These are phyloP conservation scores for Sesamia inferens DNA, from an alignment of 2,888 invertebrate genomes.

Conservation along the genomic window DNA sequence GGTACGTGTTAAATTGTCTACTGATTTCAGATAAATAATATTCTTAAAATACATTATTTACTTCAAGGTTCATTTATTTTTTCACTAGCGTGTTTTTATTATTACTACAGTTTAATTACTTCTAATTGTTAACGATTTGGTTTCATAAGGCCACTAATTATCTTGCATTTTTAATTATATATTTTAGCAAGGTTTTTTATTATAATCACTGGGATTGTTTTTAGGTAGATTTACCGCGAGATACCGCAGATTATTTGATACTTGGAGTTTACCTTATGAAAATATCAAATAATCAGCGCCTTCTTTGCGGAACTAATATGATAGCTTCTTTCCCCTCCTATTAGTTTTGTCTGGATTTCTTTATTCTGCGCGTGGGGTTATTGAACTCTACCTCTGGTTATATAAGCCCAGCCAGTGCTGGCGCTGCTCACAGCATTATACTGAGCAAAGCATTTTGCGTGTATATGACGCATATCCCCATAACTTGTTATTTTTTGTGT, in stretches of 20 bases:
- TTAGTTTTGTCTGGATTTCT: neutral
- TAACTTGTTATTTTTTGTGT: neutral
- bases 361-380: neutral
- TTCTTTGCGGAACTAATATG: neutral
- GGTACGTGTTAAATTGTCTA: neutral
- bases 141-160: conserved; percentile 37
- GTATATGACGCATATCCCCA: neutral
- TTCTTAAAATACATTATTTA: neutral
- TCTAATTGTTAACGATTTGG: neutral
- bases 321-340: neutral
- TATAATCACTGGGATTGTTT: neutral
- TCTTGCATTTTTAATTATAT: neutral
- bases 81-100: neutral
- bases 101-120: conserved; percentile 11
- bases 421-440: neutral
- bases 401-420: neutral
- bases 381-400: neutral
- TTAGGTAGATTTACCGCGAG: neutral
- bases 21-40: neutral
- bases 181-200: neutral
- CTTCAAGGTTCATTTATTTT: neutral
- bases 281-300: neutral
- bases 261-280: neutral
- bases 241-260: neutral
- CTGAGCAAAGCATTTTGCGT: neutral